Conservation (phyloP, 2,888 invertebrate genomes). For the Caenorhabditis uteleia region DNA sequence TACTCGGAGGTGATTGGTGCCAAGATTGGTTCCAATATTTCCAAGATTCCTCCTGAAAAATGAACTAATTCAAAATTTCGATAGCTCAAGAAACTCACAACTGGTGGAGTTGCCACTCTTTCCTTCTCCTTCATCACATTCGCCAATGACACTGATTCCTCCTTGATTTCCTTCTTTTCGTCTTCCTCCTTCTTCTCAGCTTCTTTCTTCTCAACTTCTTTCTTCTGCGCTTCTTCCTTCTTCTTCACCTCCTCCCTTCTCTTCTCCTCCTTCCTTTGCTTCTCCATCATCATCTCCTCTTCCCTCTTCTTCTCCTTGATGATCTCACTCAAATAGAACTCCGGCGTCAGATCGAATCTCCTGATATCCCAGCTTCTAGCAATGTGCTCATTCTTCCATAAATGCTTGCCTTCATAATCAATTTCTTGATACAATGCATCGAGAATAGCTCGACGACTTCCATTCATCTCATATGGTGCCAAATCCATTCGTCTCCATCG, state of each 20-base stretch:
- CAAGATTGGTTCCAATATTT: too few species aligned
- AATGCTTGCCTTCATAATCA: too few species aligned
- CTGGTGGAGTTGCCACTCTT: background rate
- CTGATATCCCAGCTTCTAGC: too few species aligned
- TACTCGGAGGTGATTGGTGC: too few species aligned
- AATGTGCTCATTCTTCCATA: too few species aligned
- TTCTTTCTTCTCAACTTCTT: background rate
- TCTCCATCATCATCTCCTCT: too few species aligned
- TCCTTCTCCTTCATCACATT: background rate
- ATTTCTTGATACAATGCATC: too few species aligned
- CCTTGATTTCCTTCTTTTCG: background rate
- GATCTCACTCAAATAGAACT: too few species aligned
- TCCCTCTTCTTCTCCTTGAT: background rate
- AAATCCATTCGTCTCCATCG: constrained; percentile 4
- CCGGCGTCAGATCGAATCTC: too few species aligned
- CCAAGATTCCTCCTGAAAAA: too few species aligned
- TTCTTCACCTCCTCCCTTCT: background rate
- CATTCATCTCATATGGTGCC: background rate
- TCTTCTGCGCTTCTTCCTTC: background rate
- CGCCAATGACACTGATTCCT: background rate
- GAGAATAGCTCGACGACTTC: background rate
- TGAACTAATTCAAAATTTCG: too few species aligned
- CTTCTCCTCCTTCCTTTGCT: background rate
- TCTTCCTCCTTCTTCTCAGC: background rate
- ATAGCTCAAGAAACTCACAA: too few species aligned